phyloP scores from a whole-genome alignment of 1,140 invertebrate genomes.

The Lasaia peninsularis region DNA sequence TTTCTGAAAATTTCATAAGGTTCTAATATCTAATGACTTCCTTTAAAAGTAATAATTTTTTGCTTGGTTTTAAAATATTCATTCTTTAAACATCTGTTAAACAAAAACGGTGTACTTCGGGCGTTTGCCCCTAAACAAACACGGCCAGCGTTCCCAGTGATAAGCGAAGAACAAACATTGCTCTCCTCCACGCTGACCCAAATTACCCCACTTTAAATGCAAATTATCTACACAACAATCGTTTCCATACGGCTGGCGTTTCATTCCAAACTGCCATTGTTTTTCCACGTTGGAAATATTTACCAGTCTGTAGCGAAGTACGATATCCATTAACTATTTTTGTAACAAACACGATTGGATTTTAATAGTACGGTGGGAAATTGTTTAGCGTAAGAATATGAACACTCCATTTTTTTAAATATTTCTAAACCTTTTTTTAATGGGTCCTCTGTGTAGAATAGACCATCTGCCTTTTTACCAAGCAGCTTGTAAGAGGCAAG shows the following conservation, averaged over 20 bases:
- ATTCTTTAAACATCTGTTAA: neutral
- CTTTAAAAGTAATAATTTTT: too few species aligned
- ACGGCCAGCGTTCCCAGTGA: neutral
- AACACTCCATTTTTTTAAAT: too few species aligned
- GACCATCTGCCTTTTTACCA: too few species aligned
- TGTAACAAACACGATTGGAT: neutral
- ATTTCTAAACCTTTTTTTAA: too few species aligned
- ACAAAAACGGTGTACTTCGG: neutral
- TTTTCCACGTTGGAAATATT: neutral
- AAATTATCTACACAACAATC: slow-evolving; percentile 1
- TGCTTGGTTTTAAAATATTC: too few species aligned
- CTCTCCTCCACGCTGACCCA: neutral
- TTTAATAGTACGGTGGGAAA: too few species aligned
- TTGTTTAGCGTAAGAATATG: too few species aligned
- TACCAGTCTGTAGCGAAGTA: neutral
- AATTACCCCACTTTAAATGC: slow-evolving; percentile 5
- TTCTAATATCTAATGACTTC: too few species aligned
- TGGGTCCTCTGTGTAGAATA: too few species aligned
- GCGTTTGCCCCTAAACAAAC: neutral
- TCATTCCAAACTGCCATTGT: neutral
- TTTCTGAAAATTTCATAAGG: too few species aligned
- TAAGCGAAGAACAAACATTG: slow-evolving; percentile 1
- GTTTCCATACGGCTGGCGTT: neutral
- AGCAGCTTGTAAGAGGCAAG: too few species aligned
- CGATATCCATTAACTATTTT: neutral